Conservation (phyloP, 2,888 invertebrate species). For the Eupithecia abbreviata region DNA sequence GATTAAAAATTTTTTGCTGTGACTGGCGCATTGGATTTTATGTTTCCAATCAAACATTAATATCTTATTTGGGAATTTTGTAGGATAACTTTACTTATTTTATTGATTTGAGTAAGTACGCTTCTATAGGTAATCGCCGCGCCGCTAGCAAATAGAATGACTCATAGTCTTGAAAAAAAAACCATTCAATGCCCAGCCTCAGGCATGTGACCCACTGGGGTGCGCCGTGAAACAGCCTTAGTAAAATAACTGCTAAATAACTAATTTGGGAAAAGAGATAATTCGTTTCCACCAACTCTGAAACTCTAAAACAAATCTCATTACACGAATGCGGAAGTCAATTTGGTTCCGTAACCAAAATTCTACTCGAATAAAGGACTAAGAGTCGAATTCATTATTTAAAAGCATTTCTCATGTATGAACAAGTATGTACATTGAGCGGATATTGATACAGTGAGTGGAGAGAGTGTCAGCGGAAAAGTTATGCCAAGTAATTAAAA, state of each 20-base stretch:
- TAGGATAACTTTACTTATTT: no score
- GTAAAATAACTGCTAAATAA: not conserved
- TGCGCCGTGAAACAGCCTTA: not conserved
- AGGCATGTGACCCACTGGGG: no score
- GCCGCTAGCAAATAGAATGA: no score
- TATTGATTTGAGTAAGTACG: no score
- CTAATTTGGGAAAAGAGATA: not conserved
- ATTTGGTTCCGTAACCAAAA: slow-evolving; percentile 34
- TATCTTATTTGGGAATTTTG: no score
- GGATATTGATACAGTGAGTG: not conserved
- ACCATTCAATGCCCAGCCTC: no score
- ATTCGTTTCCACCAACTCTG: slow-evolving; percentile 20
- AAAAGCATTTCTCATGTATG: slow-evolving; percentile 23
- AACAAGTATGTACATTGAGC: slow-evolving; percentile 2
- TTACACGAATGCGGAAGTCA: slow-evolving; percentile 33
- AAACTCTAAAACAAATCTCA: slow-evolving; percentile 29
- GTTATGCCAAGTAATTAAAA: not conserved
- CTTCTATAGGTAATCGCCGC: no score
- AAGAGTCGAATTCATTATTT: slow-evolving; percentile 31
- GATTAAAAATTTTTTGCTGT: no score
- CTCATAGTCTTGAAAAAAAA: no score
- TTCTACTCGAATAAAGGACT: slow-evolving; percentile 32
- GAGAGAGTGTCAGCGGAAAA: not conserved
- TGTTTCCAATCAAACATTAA: no score
- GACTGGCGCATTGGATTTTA: no score